Conservation (phyloP, 2,113 vertebrate genomes). For the Mastomys natalensis region DNA sequence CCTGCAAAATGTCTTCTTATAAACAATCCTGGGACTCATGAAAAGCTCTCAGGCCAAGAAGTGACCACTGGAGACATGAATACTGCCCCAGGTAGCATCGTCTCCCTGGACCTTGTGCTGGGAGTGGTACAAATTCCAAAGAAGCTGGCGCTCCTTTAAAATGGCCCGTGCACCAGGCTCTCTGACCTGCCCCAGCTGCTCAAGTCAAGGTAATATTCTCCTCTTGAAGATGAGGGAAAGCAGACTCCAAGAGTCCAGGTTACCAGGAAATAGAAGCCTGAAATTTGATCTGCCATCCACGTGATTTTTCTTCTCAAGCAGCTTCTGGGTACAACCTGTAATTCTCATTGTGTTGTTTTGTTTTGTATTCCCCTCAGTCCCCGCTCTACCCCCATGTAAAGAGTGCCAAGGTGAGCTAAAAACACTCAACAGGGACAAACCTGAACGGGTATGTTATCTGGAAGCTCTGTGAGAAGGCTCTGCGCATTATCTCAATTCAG, state of each 20-base stretch:
- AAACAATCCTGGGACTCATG: constrained; percentile 14
- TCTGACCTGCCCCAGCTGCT: background rate
- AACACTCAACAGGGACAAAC: accelerated
- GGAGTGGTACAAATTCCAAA: background rate
- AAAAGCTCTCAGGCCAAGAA: constrained; percentile 2
- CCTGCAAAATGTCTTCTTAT: background rate
- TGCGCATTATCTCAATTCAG: background rate
- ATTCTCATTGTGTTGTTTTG: background rate
- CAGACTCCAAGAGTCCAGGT: background rate
- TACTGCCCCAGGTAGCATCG: background rate
- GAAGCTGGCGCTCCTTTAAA: background rate
- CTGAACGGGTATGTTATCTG: background rate
- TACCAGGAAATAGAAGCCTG: background rate
- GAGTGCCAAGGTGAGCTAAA: background rate
- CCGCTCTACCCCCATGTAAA: background rate
- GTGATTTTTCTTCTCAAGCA: background rate
- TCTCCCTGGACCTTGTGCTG: background rate
- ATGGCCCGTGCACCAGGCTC: background rate
- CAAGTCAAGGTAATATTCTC: background rate
- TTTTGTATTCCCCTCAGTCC: too few species aligned
- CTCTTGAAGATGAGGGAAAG: background rate
- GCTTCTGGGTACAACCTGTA: too few species aligned
- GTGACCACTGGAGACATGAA: background rate
- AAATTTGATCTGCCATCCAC: background rate
- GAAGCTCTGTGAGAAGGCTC: background rate